Conservation (phyloP, 2,888 invertebrate genomes). For the Catonia carolina region DNA sequence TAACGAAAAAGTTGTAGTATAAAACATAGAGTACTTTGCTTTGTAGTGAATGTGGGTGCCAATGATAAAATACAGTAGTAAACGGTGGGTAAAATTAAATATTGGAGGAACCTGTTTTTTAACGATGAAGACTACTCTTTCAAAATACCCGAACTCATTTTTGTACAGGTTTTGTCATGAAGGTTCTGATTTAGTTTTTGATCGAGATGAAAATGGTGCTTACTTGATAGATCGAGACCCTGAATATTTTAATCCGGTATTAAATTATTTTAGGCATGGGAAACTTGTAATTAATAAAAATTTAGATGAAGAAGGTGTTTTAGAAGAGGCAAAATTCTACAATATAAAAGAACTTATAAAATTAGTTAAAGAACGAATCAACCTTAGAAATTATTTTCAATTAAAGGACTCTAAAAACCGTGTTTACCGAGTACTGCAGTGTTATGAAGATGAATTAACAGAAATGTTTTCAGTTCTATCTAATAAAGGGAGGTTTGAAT, state of each 20-base stretch:
- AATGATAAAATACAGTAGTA: conserved; percentile 56
- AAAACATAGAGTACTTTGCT: no score
- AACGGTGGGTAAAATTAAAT: conserved; percentile 95
- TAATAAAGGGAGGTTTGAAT: conserved; percentile 99
- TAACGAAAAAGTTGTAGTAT: no score
- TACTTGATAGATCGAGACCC: conserved; percentile 98
- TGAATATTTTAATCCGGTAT: conserved; percentile 91
- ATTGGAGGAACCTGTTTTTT: conserved; percentile 96
- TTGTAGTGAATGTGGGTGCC: not conserved
- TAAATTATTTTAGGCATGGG: conserved; percentile 95
- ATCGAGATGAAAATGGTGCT: conserved; percentile 97
- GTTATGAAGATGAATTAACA: conserved; percentile 97
- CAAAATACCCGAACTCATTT: conserved; percentile 95
- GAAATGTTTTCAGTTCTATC: conserved; percentile 96
- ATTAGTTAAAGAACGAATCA: conserved; percentile 86
- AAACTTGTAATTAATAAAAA: conserved; percentile 95
- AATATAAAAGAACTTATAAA: conserved; percentile 94
- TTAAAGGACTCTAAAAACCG: conserved; percentile 74
- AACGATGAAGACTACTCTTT: conserved; percentile 94
- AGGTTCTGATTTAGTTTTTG: conserved; percentile 93
- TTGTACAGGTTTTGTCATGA: conserved; percentile 94
- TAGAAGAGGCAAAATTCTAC: conserved; percentile 99
- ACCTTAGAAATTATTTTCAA: conserved; percentile 66
- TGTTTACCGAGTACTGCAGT: conserved; percentile 97
- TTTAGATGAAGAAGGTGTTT: conserved; percentile 90